These are phyloP conservation scores for Procambarus clarkii DNA, from an alignment of 1,140 invertebrate genomes.

Conservation along the genomic window DNA sequence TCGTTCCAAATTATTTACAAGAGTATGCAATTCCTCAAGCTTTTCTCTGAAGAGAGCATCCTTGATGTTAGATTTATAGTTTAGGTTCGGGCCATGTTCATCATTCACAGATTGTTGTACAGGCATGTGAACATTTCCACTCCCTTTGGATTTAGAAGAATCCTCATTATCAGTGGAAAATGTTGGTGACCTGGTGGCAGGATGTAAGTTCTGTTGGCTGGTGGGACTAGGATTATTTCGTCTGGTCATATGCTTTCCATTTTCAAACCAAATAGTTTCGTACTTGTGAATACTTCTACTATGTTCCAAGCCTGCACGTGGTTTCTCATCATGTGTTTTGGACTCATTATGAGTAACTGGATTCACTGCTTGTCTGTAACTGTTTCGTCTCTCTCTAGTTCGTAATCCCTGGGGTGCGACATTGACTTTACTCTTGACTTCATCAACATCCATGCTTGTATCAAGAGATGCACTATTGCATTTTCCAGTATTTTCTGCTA, in stretches of 20 bases:
- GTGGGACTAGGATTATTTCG: conserved; percentile 34
- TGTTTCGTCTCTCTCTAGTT: conserved; percentile 76
- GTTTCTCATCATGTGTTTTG: conserved; percentile 22
- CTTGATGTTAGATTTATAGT: conserved; percentile 46
- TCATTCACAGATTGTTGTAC: conserved; percentile 9
- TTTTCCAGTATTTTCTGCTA: background rate
- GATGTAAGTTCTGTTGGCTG: conserved; percentile 45
- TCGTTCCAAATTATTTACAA: conserved; percentile 52
- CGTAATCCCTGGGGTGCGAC: conserved; percentile 74
- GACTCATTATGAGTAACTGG: conserved; percentile 71
- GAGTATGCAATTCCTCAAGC: conserved; percentile 60
- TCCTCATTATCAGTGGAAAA: background rate
- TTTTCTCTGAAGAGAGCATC: conserved; percentile 65
- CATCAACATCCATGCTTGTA: conserved; percentile 58
- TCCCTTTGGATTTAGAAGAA: conserved; percentile 1
- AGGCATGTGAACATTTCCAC: conserved; percentile 15
- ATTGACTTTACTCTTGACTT: conserved; percentile 73
- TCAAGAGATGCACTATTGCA: conserved; percentile 26
- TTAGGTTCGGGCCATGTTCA: conserved; percentile 54
- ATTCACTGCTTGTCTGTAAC: conserved; percentile 76
- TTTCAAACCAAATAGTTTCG: conserved; percentile 72
- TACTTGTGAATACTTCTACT: conserved; percentile 66
- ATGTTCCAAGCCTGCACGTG: conserved; percentile 28
- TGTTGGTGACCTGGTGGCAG: background rate
- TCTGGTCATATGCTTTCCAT: conserved; percentile 38